Conservation (phyloP, 2,797 vertebrate genomes). For the Perodicticus potto region DNA sequence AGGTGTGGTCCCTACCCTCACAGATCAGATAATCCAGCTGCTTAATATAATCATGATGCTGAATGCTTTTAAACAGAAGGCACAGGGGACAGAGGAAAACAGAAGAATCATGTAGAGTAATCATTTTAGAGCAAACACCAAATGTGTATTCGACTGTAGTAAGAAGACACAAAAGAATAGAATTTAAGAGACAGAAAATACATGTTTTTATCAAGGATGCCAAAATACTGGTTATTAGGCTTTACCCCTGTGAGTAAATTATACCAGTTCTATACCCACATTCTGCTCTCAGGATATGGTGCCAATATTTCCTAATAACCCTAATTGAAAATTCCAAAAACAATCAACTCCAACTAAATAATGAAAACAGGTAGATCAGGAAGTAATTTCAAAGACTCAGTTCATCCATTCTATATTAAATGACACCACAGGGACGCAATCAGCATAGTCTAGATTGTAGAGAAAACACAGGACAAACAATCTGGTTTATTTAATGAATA, state of each 20-base stretch:
- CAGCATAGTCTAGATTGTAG: background rate
- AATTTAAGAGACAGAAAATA: background rate
- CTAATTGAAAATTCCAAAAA: background rate
- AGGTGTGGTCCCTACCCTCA: background rate
- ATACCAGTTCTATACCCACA: background rate
- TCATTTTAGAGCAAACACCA: background rate
- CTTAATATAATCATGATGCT: background rate
- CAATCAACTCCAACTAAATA: background rate
- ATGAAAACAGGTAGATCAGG: background rate
- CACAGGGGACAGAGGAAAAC: background rate
- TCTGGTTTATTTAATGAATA: background rate
- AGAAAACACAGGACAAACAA: background rate
- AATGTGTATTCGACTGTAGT: background rate
- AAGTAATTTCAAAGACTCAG: background rate
- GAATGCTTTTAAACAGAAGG: background rate
- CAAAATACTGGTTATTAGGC: background rate
- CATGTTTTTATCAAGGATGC: background rate
- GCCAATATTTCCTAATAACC: background rate
- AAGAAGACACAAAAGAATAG: background rate
- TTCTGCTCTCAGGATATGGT: background rate
- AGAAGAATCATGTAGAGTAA: background rate
- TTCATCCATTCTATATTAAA: background rate
- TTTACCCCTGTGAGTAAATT: background rate
- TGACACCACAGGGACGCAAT: background rate
- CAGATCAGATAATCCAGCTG: background rate